phyloP scores from a whole-genome alignment of 1,140 invertebrate species.

The Habropoda laboriosa region DNA sequence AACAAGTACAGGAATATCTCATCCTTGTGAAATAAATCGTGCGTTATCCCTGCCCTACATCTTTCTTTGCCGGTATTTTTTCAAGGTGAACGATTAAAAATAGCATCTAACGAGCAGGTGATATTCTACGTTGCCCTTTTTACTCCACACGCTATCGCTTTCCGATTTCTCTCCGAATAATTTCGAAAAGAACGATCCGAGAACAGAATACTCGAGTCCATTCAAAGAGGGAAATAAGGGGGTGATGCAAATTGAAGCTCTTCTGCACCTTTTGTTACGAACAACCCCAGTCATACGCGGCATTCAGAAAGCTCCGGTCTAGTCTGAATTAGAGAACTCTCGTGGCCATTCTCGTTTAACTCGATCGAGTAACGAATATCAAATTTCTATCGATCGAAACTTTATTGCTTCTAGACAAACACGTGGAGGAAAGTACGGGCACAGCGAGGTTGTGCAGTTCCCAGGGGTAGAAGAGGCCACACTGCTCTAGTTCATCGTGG shows the following conservation, averaged over 20 bases:
- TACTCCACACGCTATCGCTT: not conserved
- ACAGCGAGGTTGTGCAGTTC: constrained; percentile 84
- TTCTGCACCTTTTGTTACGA: constrained; percentile 64
- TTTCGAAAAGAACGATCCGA: not conserved
- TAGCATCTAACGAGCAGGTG: not conserved
- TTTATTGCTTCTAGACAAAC: constrained; percentile 81
- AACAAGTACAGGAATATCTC: not conserved
- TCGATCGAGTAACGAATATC: not conserved
- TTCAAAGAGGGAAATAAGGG: constrained; percentile 44
- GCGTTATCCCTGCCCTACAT: constrained; percentile 6
- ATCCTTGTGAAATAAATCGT: constrained; percentile 9
- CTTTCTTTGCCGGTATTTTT: not conserved
- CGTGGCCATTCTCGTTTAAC: not conserved
- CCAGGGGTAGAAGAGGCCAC: constrained; percentile 91
- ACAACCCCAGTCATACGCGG: constrained; percentile 20
- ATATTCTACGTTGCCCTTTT: not conserved
- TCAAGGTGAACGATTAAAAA: constrained; percentile 19
- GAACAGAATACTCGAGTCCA: constrained; percentile 30
- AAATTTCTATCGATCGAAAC: not conserved
- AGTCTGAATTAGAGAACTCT: constrained; percentile 3
- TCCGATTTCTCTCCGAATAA: not conserved
- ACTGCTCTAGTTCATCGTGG: constrained; percentile 90
- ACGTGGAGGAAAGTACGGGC: constrained; percentile 87
- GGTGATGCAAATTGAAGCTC: constrained; percentile 65
- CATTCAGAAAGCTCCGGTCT: not conserved